Evolutionary conservation across 2,888 invertebrate species (phyloP), one percentile per base, ranked within the genome.

Genomic region (Clitarchus hookeri): DNA sequence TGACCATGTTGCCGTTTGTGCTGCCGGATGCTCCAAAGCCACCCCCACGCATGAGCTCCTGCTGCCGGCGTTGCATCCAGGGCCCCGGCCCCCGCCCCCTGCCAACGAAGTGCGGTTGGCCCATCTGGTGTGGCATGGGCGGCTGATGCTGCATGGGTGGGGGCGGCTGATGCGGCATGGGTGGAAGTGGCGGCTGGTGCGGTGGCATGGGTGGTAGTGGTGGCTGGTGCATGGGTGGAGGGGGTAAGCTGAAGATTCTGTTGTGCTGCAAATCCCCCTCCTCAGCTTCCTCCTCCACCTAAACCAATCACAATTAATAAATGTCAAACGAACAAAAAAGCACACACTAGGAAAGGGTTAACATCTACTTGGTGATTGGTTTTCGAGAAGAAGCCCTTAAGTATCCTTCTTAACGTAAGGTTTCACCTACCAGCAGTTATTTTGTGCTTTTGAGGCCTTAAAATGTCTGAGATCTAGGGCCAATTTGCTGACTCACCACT

Each of bases 81-180:
- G 80, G 48, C 16, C n/a, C n/a, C n/a, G n/a, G n/a, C n/a, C 84
- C 53, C 79, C 85, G 26, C 36, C 83, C 53, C 84, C 77, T 19
- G 27, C 84, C 83, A 77, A 27, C 86, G 86, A 86, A 84, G 84
- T 44, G 77, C 85, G 44, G 48, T 79, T 77, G 77, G 65, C 13
- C 13, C 8, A 19, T 0, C 23, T 65, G 65, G 65, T 65, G 65
- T n/a, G 19, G 23, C 65, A 65, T 65, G 65, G 65, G 65, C 8
- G 65, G 19, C 0, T 65, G 65, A 23, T 16, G 65, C 6, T 0
- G 23, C 65, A 65, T 65, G n/a, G 65, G 65, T n/a, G 65, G 65
- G 8, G 65, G 65, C 8, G 36, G 54, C 12, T n/a, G 25, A 19
- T 54, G 12, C 12, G 26, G 65, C 65, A 27, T 27, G 84, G 36